Evolutionary conservation across 2,797 vertebrate species (phyloP).

Genomic region (Hafferia zeledoni): DNA sequence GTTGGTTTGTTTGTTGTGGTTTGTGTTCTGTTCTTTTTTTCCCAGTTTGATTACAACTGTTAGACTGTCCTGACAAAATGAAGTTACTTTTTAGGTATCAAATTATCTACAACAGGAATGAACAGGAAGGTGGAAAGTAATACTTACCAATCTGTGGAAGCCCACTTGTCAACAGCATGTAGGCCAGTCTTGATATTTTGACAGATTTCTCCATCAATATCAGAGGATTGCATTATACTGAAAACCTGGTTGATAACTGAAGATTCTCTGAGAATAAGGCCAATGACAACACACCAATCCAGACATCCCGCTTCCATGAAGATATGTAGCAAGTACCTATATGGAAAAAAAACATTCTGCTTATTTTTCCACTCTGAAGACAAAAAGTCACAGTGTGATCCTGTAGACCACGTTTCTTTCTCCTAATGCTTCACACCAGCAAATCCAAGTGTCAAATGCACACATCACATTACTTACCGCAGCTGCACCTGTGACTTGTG

Average conservation of each 20-base stretch:
- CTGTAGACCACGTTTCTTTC: neutral
- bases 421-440: neutral
- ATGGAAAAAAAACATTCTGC: neutral
- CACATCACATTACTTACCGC: conserved; percentile 78
- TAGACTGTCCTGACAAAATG: neutral
- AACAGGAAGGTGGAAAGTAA: neutral
- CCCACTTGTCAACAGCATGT: conserved; percentile 89
- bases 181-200: conserved; percentile 88
- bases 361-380: neutral
- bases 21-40: neutral
- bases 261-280: conserved; percentile 91
- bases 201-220: conserved; percentile 87
- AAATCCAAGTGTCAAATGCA: neutral
- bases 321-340: conserved; percentile 94
- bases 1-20: neutral
- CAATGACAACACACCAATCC: conserved; percentile 95
- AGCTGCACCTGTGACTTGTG: conserved; percentile 97
- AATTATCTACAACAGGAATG: neutral
- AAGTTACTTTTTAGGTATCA: neutral
- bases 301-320: conserved; percentile 98
- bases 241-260: conserved; percentile 91
- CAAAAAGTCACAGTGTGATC: neutral
- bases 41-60: neutral
- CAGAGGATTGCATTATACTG: conserved; percentile 86
- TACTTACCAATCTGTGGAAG: conserved; percentile 90